Base-by-base conservation (phyloP, 1,140 invertebrate genomes). In the Scylla paramamosain region DNA sequence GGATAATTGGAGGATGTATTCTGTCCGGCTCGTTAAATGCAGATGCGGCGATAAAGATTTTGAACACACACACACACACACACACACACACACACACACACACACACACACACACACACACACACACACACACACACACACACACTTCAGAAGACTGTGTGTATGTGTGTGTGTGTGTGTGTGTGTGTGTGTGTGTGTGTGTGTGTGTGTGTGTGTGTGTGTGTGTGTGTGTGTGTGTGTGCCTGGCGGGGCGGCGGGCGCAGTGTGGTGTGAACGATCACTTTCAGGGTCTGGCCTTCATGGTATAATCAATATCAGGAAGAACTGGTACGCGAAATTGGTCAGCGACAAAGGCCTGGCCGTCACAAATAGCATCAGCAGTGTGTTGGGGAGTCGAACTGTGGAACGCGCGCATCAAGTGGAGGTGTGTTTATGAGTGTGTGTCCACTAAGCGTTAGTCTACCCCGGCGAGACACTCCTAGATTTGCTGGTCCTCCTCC, bases 321-420 rank as follows among this genome's bases (percentile, higher is more conserved):
- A 93, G 83, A 84, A 93, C 31, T 93, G 92, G 82, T 93, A 93
- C 92, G 92, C 77, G 82, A 93, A 93, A 93, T 93, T 93, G 92
- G 92, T 10, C 83, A 93, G 45, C 92, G 82, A 93, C 92, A 93
- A 93, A 83, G 92, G 29, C 32, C 77, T 0, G 45, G 45, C 32
- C 92, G 77, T 46, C 39, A 92, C 67, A 92, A 82, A 92, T 83
- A 91, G 84, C 84, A 32, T 93, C 67, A n/a, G 67, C 12, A 77
- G 84, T 93, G 84, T 87, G n/a, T 32, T 32, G 84, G 46, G 84
- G 28, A 86, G 84, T 48, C 12, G 67, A n/a, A 20, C 52, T 59
- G 52, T 20, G 67, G 67, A n/a, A 12, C 25, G 67, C 12, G 20
- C 6, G 25, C 67, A 77, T 77, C 67, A 77, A 77, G 84, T 93